Evolutionary conservation across 2,797 vertebrate genomes (phyloP).

Genomic region (Micropoecilia bifurca): DNA sequence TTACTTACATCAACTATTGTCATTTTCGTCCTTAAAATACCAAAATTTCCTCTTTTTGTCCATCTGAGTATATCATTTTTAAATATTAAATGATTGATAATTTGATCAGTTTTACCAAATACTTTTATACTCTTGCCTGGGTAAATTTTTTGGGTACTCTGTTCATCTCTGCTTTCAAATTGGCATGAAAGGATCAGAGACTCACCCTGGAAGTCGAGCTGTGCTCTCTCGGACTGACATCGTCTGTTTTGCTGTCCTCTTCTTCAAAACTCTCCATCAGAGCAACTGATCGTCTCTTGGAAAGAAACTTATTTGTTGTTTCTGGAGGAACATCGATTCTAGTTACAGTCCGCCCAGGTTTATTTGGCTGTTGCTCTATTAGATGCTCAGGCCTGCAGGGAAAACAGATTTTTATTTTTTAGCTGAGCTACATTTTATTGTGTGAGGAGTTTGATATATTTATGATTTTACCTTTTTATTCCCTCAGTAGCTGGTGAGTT

Average conservation of each 20-base stretch:
- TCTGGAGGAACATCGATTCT: slow-evolving; percentile 33
- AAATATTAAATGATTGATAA: no score
- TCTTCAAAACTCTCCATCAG: slow-evolving; percentile 17
- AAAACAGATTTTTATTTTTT: not conserved
- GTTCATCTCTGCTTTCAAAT: no score
- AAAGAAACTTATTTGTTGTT: not conserved
- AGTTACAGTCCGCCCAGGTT: slow-evolving; percentile 24
- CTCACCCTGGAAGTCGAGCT: slow-evolving; percentile 57
- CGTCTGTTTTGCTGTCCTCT: slow-evolving; percentile 12
- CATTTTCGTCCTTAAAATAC: no score
- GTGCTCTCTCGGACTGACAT: slow-evolving; percentile 24
- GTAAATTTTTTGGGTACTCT: no score
- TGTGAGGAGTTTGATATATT: not conserved
- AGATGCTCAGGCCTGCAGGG: slow-evolving; percentile 52
- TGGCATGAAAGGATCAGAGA: not conserved
- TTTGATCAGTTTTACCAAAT: no score
- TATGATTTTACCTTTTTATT: slow-evolving; percentile 44
- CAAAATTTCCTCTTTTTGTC: no score
- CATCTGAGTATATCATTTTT: no score
- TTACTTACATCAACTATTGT: no score
- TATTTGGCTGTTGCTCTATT: slow-evolving; percentile 23
- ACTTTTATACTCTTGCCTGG: no score
- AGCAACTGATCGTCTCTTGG: not conserved
- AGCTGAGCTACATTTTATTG: not conserved
- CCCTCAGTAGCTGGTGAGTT: slow-evolving; percentile 30